Evolutionary conservation across 2,888 invertebrate genomes (phyloP), one percentile per base, ranked within the genome.

Genomic region (Spilarctia lutea): DNA sequence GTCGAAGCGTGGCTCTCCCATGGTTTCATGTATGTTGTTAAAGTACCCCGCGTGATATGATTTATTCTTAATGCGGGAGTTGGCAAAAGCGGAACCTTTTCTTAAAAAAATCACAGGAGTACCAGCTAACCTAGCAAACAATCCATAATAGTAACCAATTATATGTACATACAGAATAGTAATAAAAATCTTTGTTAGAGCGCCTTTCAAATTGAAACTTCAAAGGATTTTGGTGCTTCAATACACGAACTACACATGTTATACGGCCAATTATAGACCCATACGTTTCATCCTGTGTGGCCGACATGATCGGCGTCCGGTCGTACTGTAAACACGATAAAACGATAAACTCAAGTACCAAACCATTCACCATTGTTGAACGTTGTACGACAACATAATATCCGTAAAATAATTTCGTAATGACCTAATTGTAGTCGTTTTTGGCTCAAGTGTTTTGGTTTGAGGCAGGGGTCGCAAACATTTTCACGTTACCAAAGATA

Each of bases 351-450:
- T 68, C 52, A 48, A 68, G 69, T 56, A 69, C 52, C 35, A 35
- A 33, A 27, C 39, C 68, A 67, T 66, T 66, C 52, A 71, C 72
- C 72, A 77, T 77, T 82, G 78, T 81, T 82, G 80, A 72, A 72
- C 45, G n/a, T 73, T 70, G 65, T 76, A 68, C 76, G 79, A 81
- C 84, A 83, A 85, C 85, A 83, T 84, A 39, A 39, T 39, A 85
- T 81, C 79, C 81, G 81, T 73, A 71, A 76, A 80, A 81, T 82
- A 81, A 81, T 73, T 70, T 63, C 69, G 63, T 71, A 73, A 78
- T 83, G 89, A 86, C 89, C 90, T 83, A 80, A 87, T 89, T 89
- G 78, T 82, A 85, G 79, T 82, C 85, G 84, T 87, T 83, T 89
- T 73, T 68, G 68, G 68, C 39, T 68, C 68, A 18, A 52, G 10